Conservation (phyloP, 2,888 invertebrate species). For the Ormyrus rosae region DNA sequence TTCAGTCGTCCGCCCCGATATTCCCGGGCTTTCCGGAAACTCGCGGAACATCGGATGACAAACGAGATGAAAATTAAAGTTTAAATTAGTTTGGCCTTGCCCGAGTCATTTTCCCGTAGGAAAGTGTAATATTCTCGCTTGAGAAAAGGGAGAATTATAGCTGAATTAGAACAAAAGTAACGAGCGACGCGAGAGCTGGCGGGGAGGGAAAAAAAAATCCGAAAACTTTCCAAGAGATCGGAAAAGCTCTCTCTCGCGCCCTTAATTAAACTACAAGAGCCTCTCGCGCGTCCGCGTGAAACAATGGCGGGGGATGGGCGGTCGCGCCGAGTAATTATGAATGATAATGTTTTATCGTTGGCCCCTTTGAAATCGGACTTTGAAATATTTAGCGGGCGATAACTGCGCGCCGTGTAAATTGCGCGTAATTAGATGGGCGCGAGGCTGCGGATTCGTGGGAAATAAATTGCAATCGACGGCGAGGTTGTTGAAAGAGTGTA, state of each 20-base stretch:
- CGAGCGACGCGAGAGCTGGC: slow-evolving; percentile 20
- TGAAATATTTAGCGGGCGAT: too few species aligned
- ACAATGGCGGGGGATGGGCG: neutral
- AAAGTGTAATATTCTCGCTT: slow-evolving; percentile 52
- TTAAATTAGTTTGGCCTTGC: slow-evolving; percentile 58
- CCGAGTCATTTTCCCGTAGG: slow-evolving; percentile 51
- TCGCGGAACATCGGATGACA: slow-evolving; percentile 56
- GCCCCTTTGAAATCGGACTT: too few species aligned
- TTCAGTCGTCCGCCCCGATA: slow-evolving; percentile 29
- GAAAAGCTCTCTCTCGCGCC: slow-evolving; percentile 15
- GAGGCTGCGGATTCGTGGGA: too few species aligned
- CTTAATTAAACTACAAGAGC: slow-evolving; percentile 43
- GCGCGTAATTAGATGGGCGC: too few species aligned
- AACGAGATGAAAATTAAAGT: slow-evolving; percentile 59
- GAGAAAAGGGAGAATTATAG: slow-evolving; percentile 52
- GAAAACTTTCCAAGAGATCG: slow-evolving; percentile 35
- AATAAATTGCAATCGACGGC: too few species aligned
- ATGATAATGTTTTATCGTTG: slow-evolving; percentile 21
- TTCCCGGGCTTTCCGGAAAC: slow-evolving; percentile 25
- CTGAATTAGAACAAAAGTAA: slow-evolving; percentile 56
- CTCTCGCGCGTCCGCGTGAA: neutral
- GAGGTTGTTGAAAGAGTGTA: too few species aligned
- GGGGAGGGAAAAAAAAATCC: slow-evolving; percentile 38
- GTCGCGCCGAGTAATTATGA: slow-evolving; percentile 28
- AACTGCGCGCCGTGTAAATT: too few species aligned